These are phyloP conservation scores for Artibeus jamaicensis DNA, from an alignment of 2,797 vertebrate species.

Conservation along the genomic window DNA sequence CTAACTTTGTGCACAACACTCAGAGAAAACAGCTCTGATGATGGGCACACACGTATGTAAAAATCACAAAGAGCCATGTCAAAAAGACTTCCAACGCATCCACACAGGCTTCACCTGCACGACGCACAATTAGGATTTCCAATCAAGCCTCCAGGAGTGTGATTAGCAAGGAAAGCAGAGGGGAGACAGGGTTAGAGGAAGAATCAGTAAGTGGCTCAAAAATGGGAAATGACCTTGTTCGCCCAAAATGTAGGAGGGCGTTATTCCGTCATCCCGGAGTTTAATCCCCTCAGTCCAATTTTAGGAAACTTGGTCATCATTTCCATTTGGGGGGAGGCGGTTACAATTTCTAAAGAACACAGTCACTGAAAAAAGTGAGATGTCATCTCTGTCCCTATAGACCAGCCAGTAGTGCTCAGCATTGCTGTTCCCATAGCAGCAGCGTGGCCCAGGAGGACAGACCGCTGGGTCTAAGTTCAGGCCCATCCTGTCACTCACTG, in stretches of 20 bases:
- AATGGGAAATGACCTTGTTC: not conserved
- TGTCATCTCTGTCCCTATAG: not conserved
- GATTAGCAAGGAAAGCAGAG: slow-evolving; percentile 34
- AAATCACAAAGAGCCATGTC: slow-evolving; percentile 44
- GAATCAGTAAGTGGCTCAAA: slow-evolving; percentile 40
- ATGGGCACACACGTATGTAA: slow-evolving; percentile 14
- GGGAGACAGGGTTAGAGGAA: not conserved
- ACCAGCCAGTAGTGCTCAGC: not conserved
- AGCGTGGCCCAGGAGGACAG: rapidly evolving
- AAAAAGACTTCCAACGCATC: slow-evolving; percentile 41
- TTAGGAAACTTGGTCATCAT: not conserved
- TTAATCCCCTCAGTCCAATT: not conserved
- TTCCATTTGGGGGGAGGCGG: not conserved
- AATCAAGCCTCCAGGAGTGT: slow-evolving; percentile 58
- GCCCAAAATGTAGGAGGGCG: not conserved
- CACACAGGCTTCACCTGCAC: slow-evolving; percentile 34
- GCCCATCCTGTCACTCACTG: not conserved
- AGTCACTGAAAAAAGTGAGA: not conserved
- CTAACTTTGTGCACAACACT: not conserved
- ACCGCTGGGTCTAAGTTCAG: too few species aligned
- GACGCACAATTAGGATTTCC: slow-evolving; percentile 53
- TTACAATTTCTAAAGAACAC: not conserved
- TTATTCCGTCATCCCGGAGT: not conserved
- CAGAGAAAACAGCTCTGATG: not conserved
- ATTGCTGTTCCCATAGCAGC: not conserved